Percentiles rank a stretch among this genome's conserved stretches.
phyloP scores from a whole-genome alignment of 2,888 invertebrate species.

The Epistrophella euchroma region DNA sequence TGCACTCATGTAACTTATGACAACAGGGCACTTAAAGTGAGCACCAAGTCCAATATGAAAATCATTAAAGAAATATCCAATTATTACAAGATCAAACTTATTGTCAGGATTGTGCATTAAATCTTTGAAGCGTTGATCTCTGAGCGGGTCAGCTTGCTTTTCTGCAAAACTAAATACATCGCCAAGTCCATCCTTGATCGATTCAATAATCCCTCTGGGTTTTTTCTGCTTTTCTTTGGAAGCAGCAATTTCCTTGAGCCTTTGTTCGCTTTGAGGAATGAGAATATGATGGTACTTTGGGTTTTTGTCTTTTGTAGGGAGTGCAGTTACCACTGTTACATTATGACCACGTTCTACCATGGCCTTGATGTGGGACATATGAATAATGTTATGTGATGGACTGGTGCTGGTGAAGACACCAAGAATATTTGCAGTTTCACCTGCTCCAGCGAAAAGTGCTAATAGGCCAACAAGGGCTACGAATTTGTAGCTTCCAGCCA shows the following conservation, averaged over 20 bases:
- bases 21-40: slow-evolving; percentile 77
- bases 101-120: slow-evolving; percentile 65
- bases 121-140: slow-evolving; percentile 58
- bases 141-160: slow-evolving; percentile 20
- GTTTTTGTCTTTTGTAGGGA: slow-evolving; percentile 79
- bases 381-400: slow-evolving; percentile 81
- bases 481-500: slow-evolving; percentile 5
- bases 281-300: slow-evolving; percentile 79
- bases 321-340: slow-evolving; percentile 80
- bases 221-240: background rate
- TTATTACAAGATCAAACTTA: slow-evolving; percentile 76
- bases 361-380: slow-evolving; percentile 80
- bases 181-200: background rate
- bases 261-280: slow-evolving; percentile 77
- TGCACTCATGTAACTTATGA: slow-evolving; percentile 50
- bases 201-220: background rate
- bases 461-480: background rate
- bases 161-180: background rate
- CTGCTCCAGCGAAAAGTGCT: slow-evolving; percentile 5
- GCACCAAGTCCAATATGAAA: slow-evolving; percentile 76
- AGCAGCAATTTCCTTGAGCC: slow-evolving; percentile 8
- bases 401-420: slow-evolving; percentile 81
- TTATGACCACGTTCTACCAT: slow-evolving; percentile 82
- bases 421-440: slow-evolving; percentile 79
- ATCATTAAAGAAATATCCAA: slow-evolving; percentile 76